These are phyloP conservation scores for Seriola aureovittata DNA, from an alignment of 2,113 vertebrate genomes.

Conservation along the genomic window DNA sequence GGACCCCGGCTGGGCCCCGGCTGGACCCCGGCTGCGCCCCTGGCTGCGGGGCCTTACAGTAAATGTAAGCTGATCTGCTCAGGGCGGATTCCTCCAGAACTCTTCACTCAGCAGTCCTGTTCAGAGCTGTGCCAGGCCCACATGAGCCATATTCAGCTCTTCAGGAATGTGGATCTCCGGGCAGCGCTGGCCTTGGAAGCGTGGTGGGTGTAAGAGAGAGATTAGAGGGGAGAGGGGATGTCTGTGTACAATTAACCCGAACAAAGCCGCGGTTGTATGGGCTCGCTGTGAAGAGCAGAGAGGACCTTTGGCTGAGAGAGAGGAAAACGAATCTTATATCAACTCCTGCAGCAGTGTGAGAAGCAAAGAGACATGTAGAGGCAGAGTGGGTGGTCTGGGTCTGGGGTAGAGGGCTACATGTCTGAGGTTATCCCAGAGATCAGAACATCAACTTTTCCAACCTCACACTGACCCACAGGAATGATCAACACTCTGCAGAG, in stretches of 20 bases:
- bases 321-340: constrained; percentile 29
- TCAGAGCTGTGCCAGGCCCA: constrained; percentile 72
- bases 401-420: constrained; percentile 31
- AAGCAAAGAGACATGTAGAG: constrained; percentile 8
- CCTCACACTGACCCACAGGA: constrained; percentile 64
- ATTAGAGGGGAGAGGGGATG: constrained; percentile 73
- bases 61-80: constrained; percentile 72
- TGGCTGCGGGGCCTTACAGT: constrained; percentile 35
- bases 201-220: constrained; percentile 71
- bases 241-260: constrained; percentile 80
- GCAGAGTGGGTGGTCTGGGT: constrained; percentile 66
- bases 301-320: constrained; percentile 59
- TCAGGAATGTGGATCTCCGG: constrained; percentile 73
- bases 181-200: constrained; percentile 64
- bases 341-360: constrained; percentile 14
- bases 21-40: background rate
- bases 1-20: constrained; percentile 7
- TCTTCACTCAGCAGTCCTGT: constrained; percentile 77
- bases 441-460: constrained; percentile 63
- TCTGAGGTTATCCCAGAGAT: constrained; percentile 59
- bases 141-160: constrained; percentile 72
- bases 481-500: constrained; percentile 45
- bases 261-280: constrained; percentile 82
- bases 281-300: constrained; percentile 45
- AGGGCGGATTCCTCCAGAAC: constrained; percentile 75